Base-by-base conservation (phyloP, 2,113 vertebrate genomes). In the Lepus americanus region DNA sequence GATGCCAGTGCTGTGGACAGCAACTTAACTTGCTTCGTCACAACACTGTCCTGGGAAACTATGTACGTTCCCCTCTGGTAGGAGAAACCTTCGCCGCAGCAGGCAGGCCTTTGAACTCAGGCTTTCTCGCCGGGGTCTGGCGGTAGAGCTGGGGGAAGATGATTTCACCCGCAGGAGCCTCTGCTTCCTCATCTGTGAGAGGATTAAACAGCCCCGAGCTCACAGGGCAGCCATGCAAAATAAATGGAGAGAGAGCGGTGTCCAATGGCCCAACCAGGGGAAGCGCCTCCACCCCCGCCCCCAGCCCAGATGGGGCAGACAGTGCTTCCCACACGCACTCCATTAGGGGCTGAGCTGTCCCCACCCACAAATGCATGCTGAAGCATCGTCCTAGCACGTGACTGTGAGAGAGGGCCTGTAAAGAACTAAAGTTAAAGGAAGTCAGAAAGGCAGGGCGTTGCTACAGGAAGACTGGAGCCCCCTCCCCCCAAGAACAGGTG, bases 241-340 rank as follows among this genome's bases (percentile, higher is more conserved):
- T 49, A 55, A 67, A 63, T 22, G 33, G 49, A 55, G 36, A 20
- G 31, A 39, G 12, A 27, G 44, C 1, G 22, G 7, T 14, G 11
- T 20, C 64, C 5, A 20, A 19, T 5, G 83, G 80, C 33, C 66
- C 66, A 86, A 55, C 5, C 23, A 82, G 55, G 70, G 66, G 64
- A 83, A 72, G 78, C 23, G 64, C 85, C 69, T 89, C 69, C 74
- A 2, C 2, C 25, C 14, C 74, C 33, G 49, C 25, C 29, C n/a
- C 36, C 11, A 36, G 14, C 78, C 12, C 51, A 59, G 22, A 22
- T 25, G 4, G 0, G 69, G 51, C 81, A 83, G 78, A 59, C 2
- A 19, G 64, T 0, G 0, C n/a, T 87, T 84, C 27, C 51, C 4
- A n/a, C 19, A 69, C 0, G 0, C 78, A 36, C 49, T 10, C 27